A percentile compares a stretch with the other conserved stretches of the same genome.
Conservation (phyloP, 2,888 invertebrate genomes). For the Diarsia rubi region DNA sequence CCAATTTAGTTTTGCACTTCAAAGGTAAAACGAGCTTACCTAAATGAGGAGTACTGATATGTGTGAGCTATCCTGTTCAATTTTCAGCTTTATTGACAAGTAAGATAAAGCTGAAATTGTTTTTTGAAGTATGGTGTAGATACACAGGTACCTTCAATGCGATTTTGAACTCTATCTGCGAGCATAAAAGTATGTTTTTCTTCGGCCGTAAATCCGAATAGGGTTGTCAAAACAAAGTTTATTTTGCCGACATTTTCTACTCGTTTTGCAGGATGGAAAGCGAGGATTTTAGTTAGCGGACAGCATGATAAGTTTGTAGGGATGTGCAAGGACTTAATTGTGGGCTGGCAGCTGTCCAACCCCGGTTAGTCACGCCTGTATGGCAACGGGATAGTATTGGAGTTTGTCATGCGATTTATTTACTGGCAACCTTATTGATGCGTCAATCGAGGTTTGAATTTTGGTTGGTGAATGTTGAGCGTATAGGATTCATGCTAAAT, state of each 20-base stretch:
- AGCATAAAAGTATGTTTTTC: neutral
- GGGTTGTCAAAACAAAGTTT: slow-evolving; percentile 51
- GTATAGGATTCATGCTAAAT: neutral
- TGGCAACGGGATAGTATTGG: slow-evolving; percentile 48
- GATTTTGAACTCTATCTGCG: slow-evolving; percentile 6
- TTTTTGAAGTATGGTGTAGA: neutral
- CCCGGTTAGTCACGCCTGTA: slow-evolving; percentile 56
- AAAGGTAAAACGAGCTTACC: slow-evolving; percentile 17
- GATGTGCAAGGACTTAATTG: slow-evolving; percentile 52
- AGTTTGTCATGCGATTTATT: slow-evolving; percentile 57
- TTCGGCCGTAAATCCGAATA: neutral
- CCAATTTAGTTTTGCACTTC: slow-evolving; percentile 35
- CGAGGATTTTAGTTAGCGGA: slow-evolving; percentile 40
- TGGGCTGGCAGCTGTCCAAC: slow-evolving; percentile 55
- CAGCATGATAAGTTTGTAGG: slow-evolving; percentile 51
- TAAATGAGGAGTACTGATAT: slow-evolving; percentile 3
- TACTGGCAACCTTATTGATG: slow-evolving; percentile 32
- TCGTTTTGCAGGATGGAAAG: slow-evolving; percentile 28
- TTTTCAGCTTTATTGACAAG: slow-evolving; percentile 35
- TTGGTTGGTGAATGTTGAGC: neutral
- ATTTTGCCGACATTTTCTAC: slow-evolving; percentile 16
- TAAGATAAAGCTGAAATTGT: slow-evolving; percentile 4
- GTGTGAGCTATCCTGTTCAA: neutral
- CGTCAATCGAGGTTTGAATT: slow-evolving; percentile 36
- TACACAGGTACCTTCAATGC: neutral